Percentiles rank a stretch among this genome's conserved stretches.
phyloP scores from a whole-genome alignment of 2,888 invertebrate genomes.

The Pelosia muscerda region DNA sequence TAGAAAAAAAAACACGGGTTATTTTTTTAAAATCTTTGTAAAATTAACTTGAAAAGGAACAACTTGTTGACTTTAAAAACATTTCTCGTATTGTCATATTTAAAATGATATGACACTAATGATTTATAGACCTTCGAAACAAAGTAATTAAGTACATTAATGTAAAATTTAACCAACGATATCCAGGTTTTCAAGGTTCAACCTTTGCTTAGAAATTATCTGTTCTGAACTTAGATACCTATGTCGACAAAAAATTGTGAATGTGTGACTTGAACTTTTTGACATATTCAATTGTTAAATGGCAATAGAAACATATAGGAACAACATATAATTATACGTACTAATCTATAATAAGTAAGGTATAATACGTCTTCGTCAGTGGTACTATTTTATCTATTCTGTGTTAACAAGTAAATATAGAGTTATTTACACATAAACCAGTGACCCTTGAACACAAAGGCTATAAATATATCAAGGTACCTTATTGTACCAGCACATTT shows the following conservation, averaged over 20 bases:
- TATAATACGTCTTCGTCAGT: not conserved
- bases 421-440: not conserved
- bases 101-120: not conserved
- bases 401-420: not conserved
- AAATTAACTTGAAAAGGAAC: no score
- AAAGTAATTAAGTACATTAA: no score
- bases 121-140: no score
- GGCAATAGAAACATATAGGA: not conserved
- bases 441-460: not conserved
- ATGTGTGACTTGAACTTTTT: not conserved
- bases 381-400: not conserved
- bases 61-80: not conserved
- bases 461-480: constrained; percentile 3
- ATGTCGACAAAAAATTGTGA: not conserved
- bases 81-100: not conserved
- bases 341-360: no score
- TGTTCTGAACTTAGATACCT: not conserved
- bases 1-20: constrained; percentile 69
- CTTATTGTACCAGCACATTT: not conserved
- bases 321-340: no score
- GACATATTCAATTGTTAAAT: not conserved
- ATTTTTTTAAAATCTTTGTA: not conserved
- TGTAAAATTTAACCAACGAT: no score
- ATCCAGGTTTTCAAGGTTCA: no score
- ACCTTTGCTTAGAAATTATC: not conserved